These are phyloP conservation scores for Antheraea assamensis DNA, from an alignment of 2,888 invertebrate genomes.

Conservation along the genomic window DNA sequence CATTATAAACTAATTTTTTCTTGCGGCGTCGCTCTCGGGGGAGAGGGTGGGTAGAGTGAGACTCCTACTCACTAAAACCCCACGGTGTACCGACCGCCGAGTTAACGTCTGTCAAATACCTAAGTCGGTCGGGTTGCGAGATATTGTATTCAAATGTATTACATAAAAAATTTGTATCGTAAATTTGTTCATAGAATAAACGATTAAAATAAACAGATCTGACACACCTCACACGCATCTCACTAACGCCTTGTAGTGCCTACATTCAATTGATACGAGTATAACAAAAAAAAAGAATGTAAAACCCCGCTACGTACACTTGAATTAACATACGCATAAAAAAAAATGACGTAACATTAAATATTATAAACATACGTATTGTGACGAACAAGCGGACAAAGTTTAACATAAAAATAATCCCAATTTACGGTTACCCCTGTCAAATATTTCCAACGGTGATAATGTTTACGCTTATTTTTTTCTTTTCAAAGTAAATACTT, in stretches of 20 bases:
- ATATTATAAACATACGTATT: conserved; percentile 6
- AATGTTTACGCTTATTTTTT: not conserved
- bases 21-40: too few species aligned
- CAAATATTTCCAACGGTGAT: conserved; percentile 21
- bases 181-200: not conserved
- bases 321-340: not conserved
- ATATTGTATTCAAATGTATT: too few species aligned
- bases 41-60: too few species aligned
- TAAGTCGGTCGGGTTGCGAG: too few species aligned
- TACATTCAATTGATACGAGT: not conserved
- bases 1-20: too few species aligned
- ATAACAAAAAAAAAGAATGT: not conserved
- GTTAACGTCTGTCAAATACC: too few species aligned
- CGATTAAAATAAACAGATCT: not conserved
- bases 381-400: conserved; percentile 19
- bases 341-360: conserved; percentile 1
- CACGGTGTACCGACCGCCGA: too few species aligned
- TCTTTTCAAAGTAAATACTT: not conserved
- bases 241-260: not conserved
- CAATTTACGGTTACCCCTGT: conserved; percentile 33
- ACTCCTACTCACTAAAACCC: too few species aligned
- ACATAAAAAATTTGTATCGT: too few species aligned
- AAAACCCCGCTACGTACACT: not conserved
- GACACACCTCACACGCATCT: not conserved
- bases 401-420: conserved; percentile 29